Base-by-base conservation (phyloP, 2,888 invertebrate genomes). In the Melanophora roralis region DNA sequence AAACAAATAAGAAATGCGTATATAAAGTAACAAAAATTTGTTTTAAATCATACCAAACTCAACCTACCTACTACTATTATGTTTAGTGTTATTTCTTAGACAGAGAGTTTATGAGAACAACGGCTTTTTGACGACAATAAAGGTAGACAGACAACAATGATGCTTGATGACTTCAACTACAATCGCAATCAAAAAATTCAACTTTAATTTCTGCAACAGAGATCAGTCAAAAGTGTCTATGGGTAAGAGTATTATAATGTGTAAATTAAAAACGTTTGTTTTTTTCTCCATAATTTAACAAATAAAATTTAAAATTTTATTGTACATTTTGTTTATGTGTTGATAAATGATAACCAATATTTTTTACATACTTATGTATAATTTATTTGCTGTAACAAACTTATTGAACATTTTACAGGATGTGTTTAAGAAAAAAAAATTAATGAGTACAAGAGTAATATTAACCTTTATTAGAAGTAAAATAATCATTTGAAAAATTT, bases 31-130 rank as follows among this genome's bases (percentile, higher is more conserved):
- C 47, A 34, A 27, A 53, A 45, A 27, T 47, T 27, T 14, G 27
- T 51, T 72, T 34, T 12, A 62, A 69, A 74, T 64, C 74, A 64
- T 64, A 34, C 59, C 60, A 79, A 69, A 75, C 49, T 49, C 49
- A n/a, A n/a, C n/a, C n/a, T n/a, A n/a, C n/a, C n/a, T n/a, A n/a
- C n/a, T n/a, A n/a, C n/a, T 53, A 75, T 43, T 69, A 64, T 79
- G 64, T 67, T 74, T 71, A 79, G 79, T 75, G 74, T 71, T 79
- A 60, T 75, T 75, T 74, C 74, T 65, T 78, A 78, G 47, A 69
- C 57, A 78, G 69, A 62, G 68, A 69, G 74, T 51, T 60, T 47
- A 27, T 68, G 60, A 78, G 65, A 78, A 57, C 72, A 78, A 47
- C 19, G 12, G 16, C 59, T 36, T 45, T 67, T 57, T 19, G 49